Conservation (phyloP, 2,113 vertebrate genomes). For the Pelvicachromis taeniatus region DNA sequence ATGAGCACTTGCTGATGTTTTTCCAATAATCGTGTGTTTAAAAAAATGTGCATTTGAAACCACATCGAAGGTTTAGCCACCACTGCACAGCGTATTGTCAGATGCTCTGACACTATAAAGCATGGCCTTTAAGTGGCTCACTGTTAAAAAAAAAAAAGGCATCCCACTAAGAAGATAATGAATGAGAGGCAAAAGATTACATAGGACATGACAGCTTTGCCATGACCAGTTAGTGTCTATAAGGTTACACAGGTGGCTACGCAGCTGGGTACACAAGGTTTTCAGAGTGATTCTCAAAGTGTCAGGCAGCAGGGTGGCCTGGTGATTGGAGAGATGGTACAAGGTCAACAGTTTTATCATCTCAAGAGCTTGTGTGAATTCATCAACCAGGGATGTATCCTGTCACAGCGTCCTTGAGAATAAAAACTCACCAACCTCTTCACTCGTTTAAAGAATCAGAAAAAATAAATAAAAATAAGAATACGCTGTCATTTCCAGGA, state of each 20-base stretch:
- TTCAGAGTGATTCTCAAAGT: conserved; percentile 35
- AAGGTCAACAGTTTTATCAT: conserved; percentile 57
- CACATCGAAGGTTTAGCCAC: not conserved
- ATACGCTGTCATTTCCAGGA: not conserved
- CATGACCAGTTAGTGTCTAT: conserved; percentile 19
- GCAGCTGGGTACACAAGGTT: conserved; percentile 31
- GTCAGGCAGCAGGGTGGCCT: conserved; percentile 27
- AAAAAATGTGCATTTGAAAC: not conserved
- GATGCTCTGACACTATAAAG: not conserved
- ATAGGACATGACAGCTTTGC: conserved; percentile 26
- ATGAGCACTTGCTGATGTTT: not conserved
- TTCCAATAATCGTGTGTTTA: not conserved
- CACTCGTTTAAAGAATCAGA: not conserved
- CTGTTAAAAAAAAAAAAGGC: conserved; percentile 19
- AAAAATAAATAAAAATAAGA: not conserved
- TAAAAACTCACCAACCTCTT: not conserved
- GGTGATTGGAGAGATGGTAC: conserved; percentile 27
- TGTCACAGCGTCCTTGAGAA: conserved; percentile 27
- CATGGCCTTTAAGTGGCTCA: not conserved
- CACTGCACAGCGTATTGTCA: not conserved
- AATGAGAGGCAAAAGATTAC: conserved; percentile 18
- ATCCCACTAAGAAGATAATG: not conserved
- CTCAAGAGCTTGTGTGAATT: conserved; percentile 31
- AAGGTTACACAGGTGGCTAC: conserved; percentile 42
- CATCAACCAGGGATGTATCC: conserved; percentile 24